Base-by-base conservation (phyloP, 2,797 vertebrate genomes). In the Octomys mimax region DNA sequence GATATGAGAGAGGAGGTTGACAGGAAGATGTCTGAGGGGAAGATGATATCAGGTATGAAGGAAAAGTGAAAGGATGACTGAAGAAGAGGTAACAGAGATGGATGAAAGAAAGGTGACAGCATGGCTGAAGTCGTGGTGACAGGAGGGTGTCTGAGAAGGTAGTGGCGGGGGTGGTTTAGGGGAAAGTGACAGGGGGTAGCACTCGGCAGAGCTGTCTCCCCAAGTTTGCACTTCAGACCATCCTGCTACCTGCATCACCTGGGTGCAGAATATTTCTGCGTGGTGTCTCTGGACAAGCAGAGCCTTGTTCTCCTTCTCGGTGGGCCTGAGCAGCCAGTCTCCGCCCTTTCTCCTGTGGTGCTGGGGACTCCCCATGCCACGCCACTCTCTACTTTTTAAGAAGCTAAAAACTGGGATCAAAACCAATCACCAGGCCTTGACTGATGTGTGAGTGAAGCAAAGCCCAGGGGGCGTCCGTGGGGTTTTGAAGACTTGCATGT, bases 231-330 rank as follows among this genome's bases (percentile, higher is more conserved):
- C 91, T 92, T 52, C 6, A 1, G 52, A 21, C 80, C 1, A 26
- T 1, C 12, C 85, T 18, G 19, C 49, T 16, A 16, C 28, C 79
- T 0, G 0, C 2, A 0, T 75, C 92, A 46, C 42, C 0, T 0
- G 4, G 46, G 39, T 71, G 82, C 3, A 0, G 92, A 57, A 6
- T 52, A 26, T 31, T 19, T 95, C 31, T 12, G 14, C 7, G 11
- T 0, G 0, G 24, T 9, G 21, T 28, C 39, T 57, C 80, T 21
- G 36, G 66, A 59, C 79, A 68, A 75, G 26, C 39, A 16, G 5
- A 73, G 78, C 83, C 62, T 39, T 79, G 79, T 95, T 68, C 81
- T 79, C 16, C 24, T 13, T 1, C 46, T 24, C 22, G 71, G 12
- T n/a, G 42, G 3, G 31, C 36, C 71, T 6, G 6, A 31, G 10